phyloP scores from a whole-genome alignment of 2,888 invertebrate genomes.

The Danaus chrysippus region DNA sequence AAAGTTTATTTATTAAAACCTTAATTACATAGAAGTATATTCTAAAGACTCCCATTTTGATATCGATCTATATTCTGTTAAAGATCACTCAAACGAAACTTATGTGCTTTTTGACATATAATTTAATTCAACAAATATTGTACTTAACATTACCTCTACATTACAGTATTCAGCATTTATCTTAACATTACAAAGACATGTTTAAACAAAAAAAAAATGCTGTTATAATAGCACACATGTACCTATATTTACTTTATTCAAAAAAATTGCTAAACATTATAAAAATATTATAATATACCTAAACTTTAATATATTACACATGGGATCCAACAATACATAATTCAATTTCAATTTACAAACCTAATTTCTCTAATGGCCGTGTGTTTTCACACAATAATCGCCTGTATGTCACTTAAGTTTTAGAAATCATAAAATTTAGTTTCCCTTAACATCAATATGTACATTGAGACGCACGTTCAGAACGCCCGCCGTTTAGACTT shows the following conservation, averaged over 20 bases:
- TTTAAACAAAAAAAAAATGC: conserved; percentile 26
- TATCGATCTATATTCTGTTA: conserved; percentile 61
- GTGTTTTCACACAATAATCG: conserved; percentile 20
- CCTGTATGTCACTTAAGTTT: conserved; percentile 17
- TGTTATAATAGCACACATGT: conserved; percentile 43
- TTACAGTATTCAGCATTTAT: conserved; percentile 45
- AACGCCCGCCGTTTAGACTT: conserved; percentile 13
- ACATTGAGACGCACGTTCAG: conserved; percentile 26
- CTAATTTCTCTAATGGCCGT: conserved; percentile 53
- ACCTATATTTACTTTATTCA: conserved; percentile 40
- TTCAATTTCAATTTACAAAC: conserved; percentile 69
- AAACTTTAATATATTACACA: conserved; percentile 67
- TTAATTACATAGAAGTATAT: conserved; percentile 71
- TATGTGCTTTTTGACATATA: conserved; percentile 64
- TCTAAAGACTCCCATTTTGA: conserved; percentile 60
- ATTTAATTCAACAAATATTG: conserved; percentile 71
- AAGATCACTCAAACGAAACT: conserved; percentile 64
- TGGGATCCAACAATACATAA: conserved; percentile 72
- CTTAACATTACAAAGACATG: conserved; percentile 6
- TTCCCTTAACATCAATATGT: conserved; percentile 20
- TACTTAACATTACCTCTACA: conserved; percentile 71
- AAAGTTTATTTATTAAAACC: conserved; percentile 74
- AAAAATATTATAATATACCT: conserved; percentile 51
- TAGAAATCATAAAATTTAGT: conserved; percentile 18
- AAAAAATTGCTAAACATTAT: conserved; percentile 56